These are phyloP conservation scores for Orchesellides sinensis DNA, from an alignment of 2,888 invertebrate species.

Conservation along the genomic window DNA sequence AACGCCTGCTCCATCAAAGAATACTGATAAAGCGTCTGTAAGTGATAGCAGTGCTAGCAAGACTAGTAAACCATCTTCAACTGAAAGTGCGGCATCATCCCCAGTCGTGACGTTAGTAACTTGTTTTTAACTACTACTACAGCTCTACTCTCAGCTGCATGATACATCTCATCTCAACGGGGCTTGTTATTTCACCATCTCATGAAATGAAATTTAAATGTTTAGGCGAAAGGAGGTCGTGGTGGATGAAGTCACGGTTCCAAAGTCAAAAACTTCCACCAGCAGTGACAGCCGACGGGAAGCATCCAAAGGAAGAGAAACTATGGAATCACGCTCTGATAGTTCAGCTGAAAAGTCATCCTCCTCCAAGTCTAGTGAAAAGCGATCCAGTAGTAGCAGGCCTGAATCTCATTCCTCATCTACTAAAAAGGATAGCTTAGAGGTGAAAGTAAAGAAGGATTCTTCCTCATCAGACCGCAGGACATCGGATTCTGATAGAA, in stretches of 20 bases:
- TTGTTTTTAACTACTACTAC: background rate
- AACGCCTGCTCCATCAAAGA: conserved; percentile 10
- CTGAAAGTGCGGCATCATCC: conserved; percentile 45
- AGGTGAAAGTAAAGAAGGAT: conserved; percentile 44
- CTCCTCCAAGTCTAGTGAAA: conserved; percentile 52
- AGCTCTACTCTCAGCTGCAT: too few species aligned
- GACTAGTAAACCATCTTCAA: conserved; percentile 11
- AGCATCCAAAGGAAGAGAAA: conserved; percentile 35
- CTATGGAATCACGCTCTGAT: conserved; percentile 38
- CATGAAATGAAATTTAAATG: conserved; percentile 6
- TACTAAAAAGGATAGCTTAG: conserved; percentile 30
- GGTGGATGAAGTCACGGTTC: conserved; percentile 2
- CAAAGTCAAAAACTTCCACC: conserved; percentile 30
- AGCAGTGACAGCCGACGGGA: conserved; percentile 45
- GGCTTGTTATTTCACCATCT: background rate
- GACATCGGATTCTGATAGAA: conserved; percentile 47
- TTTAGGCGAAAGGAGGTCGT: conserved; percentile 19
- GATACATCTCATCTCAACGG: too few species aligned
- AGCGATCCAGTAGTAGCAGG: conserved; percentile 43
- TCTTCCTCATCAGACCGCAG: conserved; percentile 43
- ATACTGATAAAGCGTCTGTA: conserved; percentile 11
- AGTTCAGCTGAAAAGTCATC: conserved; percentile 1
- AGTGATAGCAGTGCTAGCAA: conserved; percentile 16
- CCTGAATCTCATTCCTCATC: conserved; percentile 52
- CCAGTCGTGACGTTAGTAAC: conserved; percentile 50